Base-by-base conservation (phyloP, 2,113 vertebrate species). In the Merops nubicus region DNA sequence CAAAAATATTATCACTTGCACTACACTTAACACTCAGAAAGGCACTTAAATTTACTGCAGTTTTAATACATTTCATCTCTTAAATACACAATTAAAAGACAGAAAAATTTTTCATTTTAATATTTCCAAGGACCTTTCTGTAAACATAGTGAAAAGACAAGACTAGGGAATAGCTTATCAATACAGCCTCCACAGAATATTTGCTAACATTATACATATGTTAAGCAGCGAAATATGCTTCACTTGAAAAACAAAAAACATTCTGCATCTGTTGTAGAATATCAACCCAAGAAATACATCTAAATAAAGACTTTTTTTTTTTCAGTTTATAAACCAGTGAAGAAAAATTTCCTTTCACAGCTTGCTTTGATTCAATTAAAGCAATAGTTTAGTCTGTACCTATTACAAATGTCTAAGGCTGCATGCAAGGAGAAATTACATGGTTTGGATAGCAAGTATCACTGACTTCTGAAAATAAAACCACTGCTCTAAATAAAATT, bases 181-280 rank as follows among this genome's bases (percentile, higher is more conserved):
- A 93, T 86, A 93, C 83, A 95, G 72, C 57, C 91, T 96, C 91
- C 92, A 57, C 83, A 47, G 88, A 97, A 93, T 96, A 91, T 96
- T 97, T 97, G 80, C 83, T 95, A 94, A 64, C 56, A 96, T 96
- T 90, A 95, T 85, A 89, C 85, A 95, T 92, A 96, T 92, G 97
- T 92, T 94, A 93, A 96, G 85, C 94, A 95, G 69, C 78, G 78
- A 97, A 96, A 97, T 78, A 83, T 88, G 69, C 95, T 90, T 94
- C 94, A 97, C 79, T 85, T 72, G 87, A 93, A 93, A 95, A 88
- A 97, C 96, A 97, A 88, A 97, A 96, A 91, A 91, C 56, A 95
- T 84, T 93, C 85, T 96, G 68, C 86, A 97, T 96, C 91, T 91
- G 88, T 94, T 97, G 67, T 45, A 90, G 70, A 69, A 97, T 95